Conservation (phyloP, 2,888 invertebrate genomes). For the Pardosa pseudoannulata region DNA sequence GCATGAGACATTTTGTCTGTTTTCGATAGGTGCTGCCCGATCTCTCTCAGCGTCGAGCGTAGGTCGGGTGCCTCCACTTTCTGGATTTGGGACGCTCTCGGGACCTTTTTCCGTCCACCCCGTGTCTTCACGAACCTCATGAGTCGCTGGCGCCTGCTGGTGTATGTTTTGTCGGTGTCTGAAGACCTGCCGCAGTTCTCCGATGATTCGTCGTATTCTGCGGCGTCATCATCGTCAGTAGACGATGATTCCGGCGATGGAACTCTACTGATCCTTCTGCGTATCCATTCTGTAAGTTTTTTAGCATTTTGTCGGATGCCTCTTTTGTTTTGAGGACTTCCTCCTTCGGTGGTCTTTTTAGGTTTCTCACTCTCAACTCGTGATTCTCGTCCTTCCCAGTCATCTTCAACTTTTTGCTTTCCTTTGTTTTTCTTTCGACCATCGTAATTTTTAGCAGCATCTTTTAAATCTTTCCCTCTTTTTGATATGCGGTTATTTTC, state of each 20-base stretch:
- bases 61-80: background rate
- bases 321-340: background rate
- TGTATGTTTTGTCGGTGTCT: background rate
- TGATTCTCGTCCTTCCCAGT: background rate
- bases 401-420: background rate
- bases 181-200: background rate
- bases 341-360: background rate
- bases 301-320: background rate
- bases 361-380: too few species aligned
- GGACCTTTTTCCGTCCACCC: background rate
- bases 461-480: too few species aligned
- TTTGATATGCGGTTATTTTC: background rate
- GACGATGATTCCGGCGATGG: background rate
- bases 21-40: background rate
- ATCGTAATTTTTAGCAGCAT: too few species aligned
- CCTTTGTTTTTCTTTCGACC: background rate
- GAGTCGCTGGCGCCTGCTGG: background rate
- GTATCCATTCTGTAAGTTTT: background rate
- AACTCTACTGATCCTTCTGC: background rate
- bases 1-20: background rate
- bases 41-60: background rate
- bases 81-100: background rate
- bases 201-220: background rate
- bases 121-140: background rate
- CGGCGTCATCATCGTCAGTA: background rate